Base-by-base conservation (phyloP, 2,113 vertebrate species). In the Pangasianodon hypophthalmus region DNA sequence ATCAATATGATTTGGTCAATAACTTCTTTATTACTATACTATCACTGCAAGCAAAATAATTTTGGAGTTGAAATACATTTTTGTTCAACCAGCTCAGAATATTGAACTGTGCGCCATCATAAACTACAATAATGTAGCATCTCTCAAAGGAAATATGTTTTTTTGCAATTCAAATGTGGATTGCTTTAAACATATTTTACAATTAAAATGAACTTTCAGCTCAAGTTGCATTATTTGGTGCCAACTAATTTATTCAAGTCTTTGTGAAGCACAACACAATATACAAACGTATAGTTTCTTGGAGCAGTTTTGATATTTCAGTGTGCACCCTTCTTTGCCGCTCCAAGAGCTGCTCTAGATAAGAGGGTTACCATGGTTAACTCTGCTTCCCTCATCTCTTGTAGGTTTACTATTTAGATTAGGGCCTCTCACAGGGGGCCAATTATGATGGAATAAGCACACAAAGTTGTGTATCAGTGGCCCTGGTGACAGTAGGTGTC, bases 1-100 rank as follows among this genome's bases (percentile, higher is more conserved):
- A 99, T 99, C 98, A 97, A 99, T 99, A 98, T 97, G 95, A 97
- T 96, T 97, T 98, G 97, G 97, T 99, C 98, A 99, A 99, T 99
- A 99, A 97, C 97, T 97, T 96, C 98, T 99, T 99, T 99, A 99
- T 99, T 99, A 99, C 98, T 97, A 95, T 95, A 96, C 97, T 96
- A 97, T 97, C 96, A 98, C 98, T 98, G 92, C 90, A 81, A 98
- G 97, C 97, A 95, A 99, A 97, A 98, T 98, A 93, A 98, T 98
- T 99, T 99, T 97, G 95, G 97, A 97, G 97, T 97, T 97, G 97
- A 98, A 98, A 98, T 97, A 97, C 96, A 97, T 97, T 98, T 97
- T 97, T 96, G 95, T 86, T 96, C 96, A 97, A 96, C 96, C 84
- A 91, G 87, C 75, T 88, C 64, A 64, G 87, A 92, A 97, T 98